Evolutionary conservation across 2,113 vertebrate species (phyloP), one percentile per base, ranked within the genome.

Genomic region (Turnix velox): DNA sequence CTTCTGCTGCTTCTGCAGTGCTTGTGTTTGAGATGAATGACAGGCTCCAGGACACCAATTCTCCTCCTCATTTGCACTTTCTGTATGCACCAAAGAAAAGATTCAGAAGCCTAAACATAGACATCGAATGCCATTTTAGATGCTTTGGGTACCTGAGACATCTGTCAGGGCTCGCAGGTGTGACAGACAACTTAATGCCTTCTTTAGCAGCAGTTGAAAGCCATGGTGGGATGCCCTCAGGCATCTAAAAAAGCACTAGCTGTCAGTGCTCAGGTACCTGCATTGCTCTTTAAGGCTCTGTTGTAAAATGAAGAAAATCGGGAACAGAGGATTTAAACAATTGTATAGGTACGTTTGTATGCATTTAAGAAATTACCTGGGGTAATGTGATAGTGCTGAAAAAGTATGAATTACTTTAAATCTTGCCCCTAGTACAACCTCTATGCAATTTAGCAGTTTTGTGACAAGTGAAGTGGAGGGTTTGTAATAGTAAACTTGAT

Each of bases 181-280:
- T 95, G 94, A 95, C 93, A 89, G 90, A 94, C 16, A 59, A 76
- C 74, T 95, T 92, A 91, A 95, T 79, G 81, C 92, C 54, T 30
- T 27, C 73, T 67, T 68, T 66, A 95, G 87, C 84, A 89, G 78
- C 62, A 52, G 43, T 14, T 91, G 84, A 89, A 90, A 92, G 58
- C 62, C 78, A 30, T 27, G 61, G 58, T 66, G 78, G 54, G 71
- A 85, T 89, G 63, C 66, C 91, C 78, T 65, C 49, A 13, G 62
- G 71, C 84, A 40, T 85, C 81, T 86, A 18, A 89, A 94, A 65
- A 18, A 78, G 61, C 43, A 30, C 33, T 45, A 19, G 57, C 35
- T 57, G 5, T 57, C 87, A 82, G 0, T 31, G 17, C 67, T 90
- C 72, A 43, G 73, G 39, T 63, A 17, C 57, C 61, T 46, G 52